Conservation (phyloP, 2,888 invertebrate species). For the Chironomus riparius region DNA sequence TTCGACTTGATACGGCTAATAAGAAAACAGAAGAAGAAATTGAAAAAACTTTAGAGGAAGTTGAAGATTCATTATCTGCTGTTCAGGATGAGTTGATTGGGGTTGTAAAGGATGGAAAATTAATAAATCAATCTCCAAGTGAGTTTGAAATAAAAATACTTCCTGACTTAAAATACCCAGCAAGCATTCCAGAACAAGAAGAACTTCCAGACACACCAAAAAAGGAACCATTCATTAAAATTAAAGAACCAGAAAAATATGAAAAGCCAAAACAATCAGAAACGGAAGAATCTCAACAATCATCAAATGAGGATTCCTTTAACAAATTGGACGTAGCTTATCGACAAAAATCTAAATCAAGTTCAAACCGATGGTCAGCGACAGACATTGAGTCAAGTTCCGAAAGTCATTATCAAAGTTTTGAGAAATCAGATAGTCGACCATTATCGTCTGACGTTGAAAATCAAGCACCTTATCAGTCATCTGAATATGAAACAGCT, state of each 20-base stretch:
- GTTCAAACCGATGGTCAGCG: conserved; percentile 60
- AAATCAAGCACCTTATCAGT: conserved; percentile 64
- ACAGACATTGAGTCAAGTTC: conserved; percentile 80
- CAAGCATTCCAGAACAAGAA: conserved; percentile 35
- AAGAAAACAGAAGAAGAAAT: conserved; percentile 49
- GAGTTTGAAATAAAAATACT: conserved; percentile 63
- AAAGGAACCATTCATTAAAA: conserved; percentile 7
- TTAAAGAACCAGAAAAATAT: not conserved
- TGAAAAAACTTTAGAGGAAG: conserved; percentile 62
- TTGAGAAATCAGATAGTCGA: conserved; percentile 66
- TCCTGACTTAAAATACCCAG: conserved; percentile 44
- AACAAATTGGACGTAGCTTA: conserved; percentile 33
- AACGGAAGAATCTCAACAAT: conserved; percentile 26
- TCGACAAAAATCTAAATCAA: conserved; percentile 42
- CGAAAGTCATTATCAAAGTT: conserved; percentile 81
- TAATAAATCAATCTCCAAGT: conserved; percentile 61
- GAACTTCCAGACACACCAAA: conserved; percentile 28
- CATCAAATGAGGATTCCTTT: conserved; percentile 30
- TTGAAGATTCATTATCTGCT: conserved; percentile 60
- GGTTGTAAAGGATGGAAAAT: conserved; percentile 50
- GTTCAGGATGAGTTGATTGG: conserved; percentile 61
- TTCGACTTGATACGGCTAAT: conserved; percentile 38
- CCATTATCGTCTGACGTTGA: conserved; percentile 83
- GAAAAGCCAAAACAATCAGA: conserved; percentile 4
- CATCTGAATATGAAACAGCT: conserved; percentile 82